phyloP scores from a whole-genome alignment of 1,140 invertebrate species.

The Drosophila mauritiana region DNA sequence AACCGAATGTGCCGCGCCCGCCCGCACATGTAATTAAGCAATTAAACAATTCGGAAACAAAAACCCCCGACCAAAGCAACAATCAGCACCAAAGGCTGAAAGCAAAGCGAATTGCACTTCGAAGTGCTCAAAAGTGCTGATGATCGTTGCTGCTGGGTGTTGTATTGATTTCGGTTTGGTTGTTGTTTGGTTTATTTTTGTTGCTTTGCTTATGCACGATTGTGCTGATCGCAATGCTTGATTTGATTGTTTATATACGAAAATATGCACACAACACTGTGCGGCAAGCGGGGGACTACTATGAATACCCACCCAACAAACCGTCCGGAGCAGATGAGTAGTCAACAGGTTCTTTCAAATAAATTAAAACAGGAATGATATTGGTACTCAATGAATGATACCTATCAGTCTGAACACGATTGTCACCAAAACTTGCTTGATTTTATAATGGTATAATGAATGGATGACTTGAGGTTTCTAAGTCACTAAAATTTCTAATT shows the following conservation, averaged over 20 bases:
- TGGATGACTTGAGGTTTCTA: neutral
- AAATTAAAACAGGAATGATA: slow-evolving; percentile 6
- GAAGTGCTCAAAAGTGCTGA: slow-evolving; percentile 59
- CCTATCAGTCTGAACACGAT: neutral
- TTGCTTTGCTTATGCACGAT: slow-evolving; percentile 56
- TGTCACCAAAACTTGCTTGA: neutral
- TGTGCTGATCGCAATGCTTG: slow-evolving; percentile 72
- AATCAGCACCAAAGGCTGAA: slow-evolving; percentile 24
- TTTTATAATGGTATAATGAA: neutral
- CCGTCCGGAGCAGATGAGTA: slow-evolving; percentile 3
- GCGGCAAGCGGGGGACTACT: slow-evolving; percentile 22
- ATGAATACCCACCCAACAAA: slow-evolving; percentile 11
- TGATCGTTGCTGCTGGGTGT: slow-evolving; percentile 53
- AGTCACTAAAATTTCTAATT: neutral
- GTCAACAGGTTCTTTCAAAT: slow-evolving; percentile 31
- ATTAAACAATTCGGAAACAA: slow-evolving; percentile 55
- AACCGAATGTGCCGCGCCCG: slow-evolving; percentile 22
- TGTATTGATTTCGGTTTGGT: slow-evolving; percentile 50
- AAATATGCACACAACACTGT: slow-evolving; percentile 62
- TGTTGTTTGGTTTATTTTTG: slow-evolving; percentile 32
- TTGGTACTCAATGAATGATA: neutral
- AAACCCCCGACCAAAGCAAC: slow-evolving; percentile 18
- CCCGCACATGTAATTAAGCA: slow-evolving; percentile 59
- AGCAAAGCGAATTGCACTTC: slow-evolving; percentile 53
- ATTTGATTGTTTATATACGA: slow-evolving; percentile 78